These are phyloP conservation scores for Seriola quinqueradiata DNA, from an alignment of 2,113 vertebrate species.

Conservation along the genomic window DNA sequence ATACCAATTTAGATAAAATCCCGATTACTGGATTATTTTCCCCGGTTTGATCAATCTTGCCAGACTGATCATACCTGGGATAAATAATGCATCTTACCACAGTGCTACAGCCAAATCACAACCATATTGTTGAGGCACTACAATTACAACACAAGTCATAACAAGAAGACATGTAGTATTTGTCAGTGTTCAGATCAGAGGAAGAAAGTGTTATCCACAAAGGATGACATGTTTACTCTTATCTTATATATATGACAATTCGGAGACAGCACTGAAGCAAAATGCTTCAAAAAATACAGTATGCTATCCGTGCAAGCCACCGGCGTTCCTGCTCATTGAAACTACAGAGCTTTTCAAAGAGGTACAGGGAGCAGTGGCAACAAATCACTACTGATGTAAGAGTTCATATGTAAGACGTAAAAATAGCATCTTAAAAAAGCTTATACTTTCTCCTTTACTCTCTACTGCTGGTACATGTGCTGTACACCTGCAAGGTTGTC, in stretches of 20 bases:
- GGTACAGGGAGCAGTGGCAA: neutral
- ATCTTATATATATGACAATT: neutral
- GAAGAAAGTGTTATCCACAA: neutral
- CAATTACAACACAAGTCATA: neutral
- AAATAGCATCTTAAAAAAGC: slow-evolving; percentile 15
- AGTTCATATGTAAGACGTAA: slow-evolving; percentile 15
- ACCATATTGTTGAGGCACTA: neutral
- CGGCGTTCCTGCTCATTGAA: neutral
- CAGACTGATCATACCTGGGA: neutral
- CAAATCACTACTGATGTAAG: slow-evolving; percentile 2
- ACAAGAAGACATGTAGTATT: slow-evolving; percentile 5
- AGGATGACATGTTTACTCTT: slow-evolving; percentile 1
- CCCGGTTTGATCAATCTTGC: neutral
- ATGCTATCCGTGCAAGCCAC: neutral
- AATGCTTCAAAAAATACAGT: neutral
- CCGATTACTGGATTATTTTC: neutral
- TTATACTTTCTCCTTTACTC: slow-evolving; percentile 22
- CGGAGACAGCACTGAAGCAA: neutral
- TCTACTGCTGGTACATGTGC: slow-evolving; percentile 55
- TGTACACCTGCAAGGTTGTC: slow-evolving; percentile 41
- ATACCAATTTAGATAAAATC: neutral
- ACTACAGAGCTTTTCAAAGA: neutral
- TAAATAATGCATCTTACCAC: neutral
- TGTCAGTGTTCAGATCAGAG: slow-evolving; percentile 10
- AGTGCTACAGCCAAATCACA: neutral